These are phyloP conservation scores for Gasterosteus aculeatus DNA, from an alignment of 2,113 vertebrate species.

Conservation along the genomic window DNA sequence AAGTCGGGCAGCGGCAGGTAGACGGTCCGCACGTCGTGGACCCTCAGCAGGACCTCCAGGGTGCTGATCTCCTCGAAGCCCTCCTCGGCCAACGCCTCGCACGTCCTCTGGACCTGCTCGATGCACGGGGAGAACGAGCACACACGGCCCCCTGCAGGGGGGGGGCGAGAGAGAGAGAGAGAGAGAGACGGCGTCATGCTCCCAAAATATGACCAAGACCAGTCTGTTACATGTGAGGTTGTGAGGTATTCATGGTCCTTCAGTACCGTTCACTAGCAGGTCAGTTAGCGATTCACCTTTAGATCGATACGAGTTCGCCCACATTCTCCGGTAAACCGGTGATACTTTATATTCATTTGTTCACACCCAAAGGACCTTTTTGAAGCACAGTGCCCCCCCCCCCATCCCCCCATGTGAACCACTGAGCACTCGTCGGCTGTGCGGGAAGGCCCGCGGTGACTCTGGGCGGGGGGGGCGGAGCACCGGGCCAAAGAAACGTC, in stretches of 20 bases:
- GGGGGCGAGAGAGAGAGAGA: background rate
- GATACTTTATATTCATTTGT: constrained; percentile 26
- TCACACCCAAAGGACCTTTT: background rate
- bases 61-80: constrained; percentile 92
- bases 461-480: constrained; percentile 13
- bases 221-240: background rate
- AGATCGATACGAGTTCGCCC: too few species aligned
- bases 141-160: constrained; percentile 88
- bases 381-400: background rate
- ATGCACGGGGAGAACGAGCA: constrained; percentile 98
- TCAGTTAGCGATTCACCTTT: too few species aligned
- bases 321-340: too few species aligned
- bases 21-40: constrained; percentile 88
- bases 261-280: too few species aligned
- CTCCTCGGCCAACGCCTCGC: constrained; percentile 81
- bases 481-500: constrained; percentile 23
- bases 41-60: constrained; percentile 91
- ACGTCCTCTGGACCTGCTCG: constrained; percentile 96
- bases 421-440: constrained; percentile 16
- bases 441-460: constrained; percentile 21
- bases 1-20: constrained; percentile 90
- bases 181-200: background rate
- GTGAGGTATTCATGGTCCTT: too few species aligned
- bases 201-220: background rate
- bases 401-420: too few species aligned